Percentiles rank a stretch among this genome's conserved stretches.
These are phyloP conservation scores for Drosophila parabipectinata DNA, from an alignment of 1,140 invertebrate species.

Conservation along the genomic window DNA sequence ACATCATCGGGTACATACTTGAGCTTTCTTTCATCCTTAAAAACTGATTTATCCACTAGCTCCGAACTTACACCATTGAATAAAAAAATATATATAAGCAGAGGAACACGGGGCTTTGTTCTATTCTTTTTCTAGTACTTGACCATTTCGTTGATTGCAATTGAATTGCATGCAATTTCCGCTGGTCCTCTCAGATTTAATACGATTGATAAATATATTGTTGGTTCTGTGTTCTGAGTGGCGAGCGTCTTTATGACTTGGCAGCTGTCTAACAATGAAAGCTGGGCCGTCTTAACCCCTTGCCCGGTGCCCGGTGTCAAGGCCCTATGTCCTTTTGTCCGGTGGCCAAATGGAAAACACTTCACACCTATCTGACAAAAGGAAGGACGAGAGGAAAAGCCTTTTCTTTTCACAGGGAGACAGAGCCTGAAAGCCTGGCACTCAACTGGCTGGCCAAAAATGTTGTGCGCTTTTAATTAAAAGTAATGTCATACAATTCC, in stretches of 20 bases:
- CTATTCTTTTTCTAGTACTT: slow-evolving; percentile 18
- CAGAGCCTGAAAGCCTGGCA: slow-evolving; percentile 45
- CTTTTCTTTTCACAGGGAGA: slow-evolving; percentile 26
- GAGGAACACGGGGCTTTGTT: slow-evolving; percentile 8
- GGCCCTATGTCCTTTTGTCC: slow-evolving; percentile 1
- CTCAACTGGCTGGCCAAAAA: slow-evolving; percentile 72
- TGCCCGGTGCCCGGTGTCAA: slow-evolving; percentile 1
- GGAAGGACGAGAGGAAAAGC: slow-evolving; percentile 25
- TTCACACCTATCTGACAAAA: slow-evolving; percentile 68
- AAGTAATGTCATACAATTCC: slow-evolving; percentile 83
- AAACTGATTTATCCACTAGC: slow-evolving; percentile 45
- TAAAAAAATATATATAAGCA: background rate
- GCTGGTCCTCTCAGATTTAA: slow-evolving; percentile 64
- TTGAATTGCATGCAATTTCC: slow-evolving; percentile 78
- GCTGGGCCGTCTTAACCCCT: slow-evolving; percentile 48
- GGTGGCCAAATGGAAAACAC: slow-evolving; percentile 48
- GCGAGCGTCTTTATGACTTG: slow-evolving; percentile 52
- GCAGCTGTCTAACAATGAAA: slow-evolving; percentile 51
- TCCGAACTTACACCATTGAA: background rate
- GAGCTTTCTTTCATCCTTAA: slow-evolving; percentile 18
- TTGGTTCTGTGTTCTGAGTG: slow-evolving; percentile 13
- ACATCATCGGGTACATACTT: slow-evolving; percentile 14
- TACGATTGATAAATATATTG: slow-evolving; percentile 65
- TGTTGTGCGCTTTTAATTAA: slow-evolving; percentile 83
- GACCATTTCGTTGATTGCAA: slow-evolving; percentile 59